Conservation (phyloP, 1,140 invertebrate genomes). For the Campoletis sonorensis region DNA sequence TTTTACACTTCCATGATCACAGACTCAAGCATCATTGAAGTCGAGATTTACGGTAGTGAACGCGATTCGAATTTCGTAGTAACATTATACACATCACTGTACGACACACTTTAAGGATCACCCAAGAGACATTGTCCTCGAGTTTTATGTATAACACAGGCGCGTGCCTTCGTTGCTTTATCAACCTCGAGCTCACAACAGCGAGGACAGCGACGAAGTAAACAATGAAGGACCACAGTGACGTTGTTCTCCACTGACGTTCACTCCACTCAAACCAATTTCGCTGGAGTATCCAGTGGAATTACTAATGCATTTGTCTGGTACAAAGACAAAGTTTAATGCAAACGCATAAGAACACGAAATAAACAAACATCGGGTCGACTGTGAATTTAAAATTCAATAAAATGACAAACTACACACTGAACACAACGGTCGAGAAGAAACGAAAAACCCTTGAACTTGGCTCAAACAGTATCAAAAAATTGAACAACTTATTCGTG, state of each 20-base stretch:
- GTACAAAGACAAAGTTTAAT: no score
- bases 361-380: no score
- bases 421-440: no score
- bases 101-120: slow-evolving; percentile 63
- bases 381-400: no score
- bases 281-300: no score
- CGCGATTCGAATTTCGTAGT: slow-evolving; percentile 65
- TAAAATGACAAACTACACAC: no score
- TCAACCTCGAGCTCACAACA: slow-evolving; percentile 9
- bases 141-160: slow-evolving; percentile 57
- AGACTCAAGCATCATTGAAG: slow-evolving; percentile 12
- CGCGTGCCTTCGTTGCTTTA: slow-evolving; percentile 37
- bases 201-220: slow-evolving; percentile 1
- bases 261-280: slow-evolving; percentile 40
- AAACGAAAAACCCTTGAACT: no score
- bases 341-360: no score
- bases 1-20: not conserved
- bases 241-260: slow-evolving; percentile 41
- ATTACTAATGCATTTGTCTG: no score
- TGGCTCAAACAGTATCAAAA: no score
- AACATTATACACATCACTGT: slow-evolving; percentile 57
- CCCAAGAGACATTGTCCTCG: slow-evolving; percentile 61
- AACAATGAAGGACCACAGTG: slow-evolving; percentile 15
- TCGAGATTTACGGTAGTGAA: slow-evolving; percentile 62
- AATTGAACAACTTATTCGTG: no score